Percentiles rank a stretch among this genome's conserved stretches.
phyloP scores from a whole-genome alignment of 2,888 invertebrate species.

The Machimus rusticus region DNA sequence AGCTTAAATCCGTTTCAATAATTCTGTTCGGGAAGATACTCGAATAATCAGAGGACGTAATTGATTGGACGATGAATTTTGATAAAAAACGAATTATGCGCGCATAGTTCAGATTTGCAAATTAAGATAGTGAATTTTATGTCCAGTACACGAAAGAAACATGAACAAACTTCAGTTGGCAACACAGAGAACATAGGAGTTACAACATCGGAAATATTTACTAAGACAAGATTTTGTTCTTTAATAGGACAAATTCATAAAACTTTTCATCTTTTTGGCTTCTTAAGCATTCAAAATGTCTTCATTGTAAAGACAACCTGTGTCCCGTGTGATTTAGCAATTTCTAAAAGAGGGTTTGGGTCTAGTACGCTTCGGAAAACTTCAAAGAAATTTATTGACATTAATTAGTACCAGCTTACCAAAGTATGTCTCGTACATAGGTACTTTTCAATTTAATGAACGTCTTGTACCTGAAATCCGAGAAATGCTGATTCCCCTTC shows the following conservation, averaged over 20 bases:
- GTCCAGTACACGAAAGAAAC: neutral
- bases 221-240: neutral
- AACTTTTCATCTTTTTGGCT: neutral
- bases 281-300: neutral
- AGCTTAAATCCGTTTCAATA: neutral
- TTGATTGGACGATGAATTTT: too few species aligned
- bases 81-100: neutral
- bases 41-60: too few species aligned
- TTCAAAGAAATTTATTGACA: constrained; percentile 6
- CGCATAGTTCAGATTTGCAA: neutral
- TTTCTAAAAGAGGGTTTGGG: neutral
- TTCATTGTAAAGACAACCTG: neutral
- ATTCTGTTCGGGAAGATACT: too few species aligned
- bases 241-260: neutral
- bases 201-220: neutral
- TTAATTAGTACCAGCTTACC: neutral
- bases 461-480: neutral
- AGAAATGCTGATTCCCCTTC: neutral
- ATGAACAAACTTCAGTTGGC: neutral
- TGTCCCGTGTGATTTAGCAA: neutral
- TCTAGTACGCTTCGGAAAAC: neutral
- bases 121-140: neutral
- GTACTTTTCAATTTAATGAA: neutral
- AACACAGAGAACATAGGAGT: neutral
- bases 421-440: neutral